Evolutionary conservation across 2,888 invertebrate genomes (phyloP).

Genomic region (Bombylius major): DNA sequence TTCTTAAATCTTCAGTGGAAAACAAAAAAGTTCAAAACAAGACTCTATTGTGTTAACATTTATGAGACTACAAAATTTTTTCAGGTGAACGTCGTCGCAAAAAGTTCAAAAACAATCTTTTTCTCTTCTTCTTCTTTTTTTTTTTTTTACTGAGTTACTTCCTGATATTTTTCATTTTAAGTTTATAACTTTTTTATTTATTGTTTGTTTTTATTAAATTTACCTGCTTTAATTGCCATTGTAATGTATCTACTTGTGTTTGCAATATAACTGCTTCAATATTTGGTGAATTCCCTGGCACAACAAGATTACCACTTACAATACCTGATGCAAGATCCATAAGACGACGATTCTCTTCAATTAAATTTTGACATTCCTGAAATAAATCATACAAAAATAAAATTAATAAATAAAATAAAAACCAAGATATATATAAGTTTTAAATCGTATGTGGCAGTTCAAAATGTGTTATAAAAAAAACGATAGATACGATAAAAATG

Average conservation of each 20-base stretch:
- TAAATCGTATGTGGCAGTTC: too few species aligned
- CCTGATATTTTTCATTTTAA: neutral
- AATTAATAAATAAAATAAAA: slow-evolving; percentile 7
- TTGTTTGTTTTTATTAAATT: slow-evolving; percentile 12
- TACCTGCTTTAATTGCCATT: slow-evolving; percentile 62
- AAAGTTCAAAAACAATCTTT: too few species aligned
- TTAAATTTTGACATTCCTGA: slow-evolving; percentile 37
- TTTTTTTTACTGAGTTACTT: neutral
- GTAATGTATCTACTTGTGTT: slow-evolving; percentile 51
- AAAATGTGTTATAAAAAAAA: too few species aligned
- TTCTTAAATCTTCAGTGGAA: too few species aligned
- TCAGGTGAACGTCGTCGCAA: too few species aligned
- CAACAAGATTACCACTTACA: slow-evolving; percentile 17
- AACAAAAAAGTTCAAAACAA: too few species aligned
- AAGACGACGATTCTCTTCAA: slow-evolving; percentile 37
- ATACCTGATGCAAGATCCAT: slow-evolving; percentile 22
- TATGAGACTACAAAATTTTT: too few species aligned
- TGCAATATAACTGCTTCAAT: slow-evolving; percentile 50
- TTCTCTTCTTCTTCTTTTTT: neutral
- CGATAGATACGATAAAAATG: too few species aligned
- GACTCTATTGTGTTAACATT: too few species aligned
- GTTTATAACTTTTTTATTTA: neutral
- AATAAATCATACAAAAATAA: slow-evolving; percentile 18
- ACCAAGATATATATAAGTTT: too few species aligned
- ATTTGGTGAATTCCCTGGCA: slow-evolving; percentile 21